Conservation (phyloP, 2,797 vertebrate genomes). For the Sebastes cheni region DNA sequence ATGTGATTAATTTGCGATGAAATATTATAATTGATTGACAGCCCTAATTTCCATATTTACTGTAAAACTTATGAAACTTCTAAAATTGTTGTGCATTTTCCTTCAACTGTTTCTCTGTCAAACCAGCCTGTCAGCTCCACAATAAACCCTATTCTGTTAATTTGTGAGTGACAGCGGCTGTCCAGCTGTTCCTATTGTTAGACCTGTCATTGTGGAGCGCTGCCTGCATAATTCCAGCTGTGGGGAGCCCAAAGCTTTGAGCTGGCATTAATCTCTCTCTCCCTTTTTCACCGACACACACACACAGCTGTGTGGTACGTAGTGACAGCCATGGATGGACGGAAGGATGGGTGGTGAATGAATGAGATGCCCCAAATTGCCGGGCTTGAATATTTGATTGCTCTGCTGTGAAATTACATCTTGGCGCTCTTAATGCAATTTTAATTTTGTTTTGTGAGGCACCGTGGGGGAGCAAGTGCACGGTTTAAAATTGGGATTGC, state of each 20-base stretch:
- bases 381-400: conserved; percentile 86
- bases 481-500: conserved; percentile 80
- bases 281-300: conserved; percentile 38
- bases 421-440: conserved; percentile 85
- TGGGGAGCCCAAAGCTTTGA: conserved; percentile 70
- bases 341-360: conserved; percentile 85
- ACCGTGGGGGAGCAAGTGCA: conserved; percentile 72
- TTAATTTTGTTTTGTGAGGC: conserved; percentile 87
- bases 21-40: too few species aligned
- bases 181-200: conserved; percentile 82
- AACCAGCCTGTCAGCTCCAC: conserved; percentile 32
- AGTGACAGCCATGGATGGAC: conserved; percentile 82
- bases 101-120: neutral
- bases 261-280: conserved; percentile 69
- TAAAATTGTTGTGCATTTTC: neutral
- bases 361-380: conserved; percentile 86
- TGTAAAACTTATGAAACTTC: conserved; percentile 2
- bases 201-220: conserved; percentile 60
- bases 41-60: neutral
- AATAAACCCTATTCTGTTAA: conserved; percentile 42
- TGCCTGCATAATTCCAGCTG: conserved; percentile 74
- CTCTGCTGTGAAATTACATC: conserved; percentile 86
- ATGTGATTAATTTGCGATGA: too few species aligned
- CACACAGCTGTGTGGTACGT: conserved; percentile 82
- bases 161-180: conserved; percentile 64